Base-by-base conservation (phyloP, 2,888 invertebrate genomes). In the Protophormia terraenovae region DNA sequence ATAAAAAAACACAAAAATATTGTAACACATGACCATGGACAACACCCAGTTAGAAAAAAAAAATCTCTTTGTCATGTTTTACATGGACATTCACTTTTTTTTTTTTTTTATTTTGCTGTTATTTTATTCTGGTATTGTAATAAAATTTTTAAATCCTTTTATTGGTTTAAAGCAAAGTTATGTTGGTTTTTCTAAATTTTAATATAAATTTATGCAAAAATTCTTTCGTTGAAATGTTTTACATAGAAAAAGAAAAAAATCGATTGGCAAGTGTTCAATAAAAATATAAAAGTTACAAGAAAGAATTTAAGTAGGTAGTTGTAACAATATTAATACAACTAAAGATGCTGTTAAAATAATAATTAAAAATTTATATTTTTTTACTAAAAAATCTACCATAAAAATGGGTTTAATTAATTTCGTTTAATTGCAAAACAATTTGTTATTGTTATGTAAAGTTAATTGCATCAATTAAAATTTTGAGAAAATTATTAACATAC, bases 61-160 rank as follows among this genome's bases (percentile, higher is more conserved):
- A 32, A 50, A 16, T 50, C 24, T 32, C 32, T 69, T 69, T 69
- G 67, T 69, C 67, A 69, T 69, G 47, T 32, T 67, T 60, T 60
- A 47, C 47, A 67, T 67, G 67, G 16, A n/a, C 64, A 41, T 19
- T 60, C 60, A 60, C 19, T 60, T 60, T 16, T 7, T 19, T 32
- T 14, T 19, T 62, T 35, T 14, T 19, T 1, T 16, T n/a, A 29
- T 12, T 8, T 66, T 16, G 58, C 6, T 58, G 29, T 3, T 16
- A 8, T 29, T 29, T 35, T 35, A 22, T 60, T 35, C 12, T 60
- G 3, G 10, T 19, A 29, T 47, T 27, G 29, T 50, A 69, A 50
- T 50, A 50, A 69, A 50, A 69, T 32, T n/a, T 53, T 69, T 32
- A 50, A 50, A 67, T 50, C 66, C 29, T 67, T 67, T 67, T 67